Base-by-base conservation (phyloP, 2,888 invertebrate genomes). In the Limenitis camilla region DNA sequence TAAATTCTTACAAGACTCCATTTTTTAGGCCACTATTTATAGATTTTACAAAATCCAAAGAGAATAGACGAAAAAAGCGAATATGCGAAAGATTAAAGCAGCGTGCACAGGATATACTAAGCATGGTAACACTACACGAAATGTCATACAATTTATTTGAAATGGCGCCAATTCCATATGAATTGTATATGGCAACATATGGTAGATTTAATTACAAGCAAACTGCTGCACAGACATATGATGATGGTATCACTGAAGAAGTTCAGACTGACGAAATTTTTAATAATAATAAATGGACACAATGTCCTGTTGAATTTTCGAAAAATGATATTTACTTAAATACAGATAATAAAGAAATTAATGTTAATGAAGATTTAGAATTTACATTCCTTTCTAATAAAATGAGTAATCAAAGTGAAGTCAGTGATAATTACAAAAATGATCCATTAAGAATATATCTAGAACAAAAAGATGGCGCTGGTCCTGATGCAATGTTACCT, bases 91-190 rank as follows among this genome's bases (percentile, higher is more conserved):
- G 65, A 31, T 53, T 84, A 11, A 72, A 73, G 56, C 79, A 76
- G 58, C 67, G 88, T 8, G 86, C 83, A 0, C 69, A 74, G 59
- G 86, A 88, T 57, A 69, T 88, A 11, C 65, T 85, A 1, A 73
- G 71, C 56, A 79, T 88, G 66, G 81, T 88, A 58, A 79, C 79
- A 52, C 62, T 88, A 6, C 87, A 88, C 31, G 79, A 83, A 72
- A 83, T 88, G 74, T 72, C 80, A 0, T 87, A 79, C 53, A 69
- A 67, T 1, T 63, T 88, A 2, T 87, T 78, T 39, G 86, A 88
- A 76, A 83, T 88, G 81, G 76, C 82, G 64, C 87, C 88, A 0
- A 82, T 88, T 59, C 78, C 87, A 0, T 88, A 88, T 54, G 87
- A 88, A 48, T 63, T 82, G 44, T 88, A 75, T 28, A 88, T 87